A percentile compares a stretch with the other conserved stretches of the same genome.
Conservation (phyloP, 2,113 vertebrate species). For the Mellivora capensis region DNA sequence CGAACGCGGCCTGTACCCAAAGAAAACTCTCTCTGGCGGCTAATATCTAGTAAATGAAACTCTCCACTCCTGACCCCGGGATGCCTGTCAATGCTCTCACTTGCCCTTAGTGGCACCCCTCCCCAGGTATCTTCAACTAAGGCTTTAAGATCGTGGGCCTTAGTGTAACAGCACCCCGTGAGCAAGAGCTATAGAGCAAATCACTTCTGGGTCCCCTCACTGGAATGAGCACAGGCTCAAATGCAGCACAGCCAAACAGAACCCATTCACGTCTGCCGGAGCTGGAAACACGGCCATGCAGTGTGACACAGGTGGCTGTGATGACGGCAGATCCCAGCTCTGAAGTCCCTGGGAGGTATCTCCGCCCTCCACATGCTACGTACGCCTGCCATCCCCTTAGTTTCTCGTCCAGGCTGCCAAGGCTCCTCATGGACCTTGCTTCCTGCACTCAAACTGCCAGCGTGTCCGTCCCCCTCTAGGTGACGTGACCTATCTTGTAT, state of each 20-base stretch:
- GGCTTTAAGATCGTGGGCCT: not conserved
- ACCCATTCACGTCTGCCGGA: not conserved
- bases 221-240: not conserved
- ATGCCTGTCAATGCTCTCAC: not conserved
- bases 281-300: not conserved
- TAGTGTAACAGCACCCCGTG: not conserved
- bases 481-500: not conserved
- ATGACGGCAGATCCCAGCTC: not conserved
- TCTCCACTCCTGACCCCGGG: not conserved
- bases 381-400: not conserved
- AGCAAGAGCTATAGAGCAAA: not conserved
- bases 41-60: not conserved
- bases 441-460: accelerated
- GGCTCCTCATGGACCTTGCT: not conserved
- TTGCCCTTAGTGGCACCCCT: not conserved
- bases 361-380: not conserved
- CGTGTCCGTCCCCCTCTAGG: not conserved
- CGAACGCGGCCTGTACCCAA: not conserved
- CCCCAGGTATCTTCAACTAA: not conserved
- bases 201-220: accelerated
- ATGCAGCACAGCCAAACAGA: not conserved
- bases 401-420: not conserved
- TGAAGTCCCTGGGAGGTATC: accelerated
- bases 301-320: too few relatives aligned
- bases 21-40: not conserved